These are phyloP conservation scores for Amphimedon queenslandica DNA, from an alignment of 37 sponge, comb jelly and placozoan species.

Conservation along the genomic window DNA sequence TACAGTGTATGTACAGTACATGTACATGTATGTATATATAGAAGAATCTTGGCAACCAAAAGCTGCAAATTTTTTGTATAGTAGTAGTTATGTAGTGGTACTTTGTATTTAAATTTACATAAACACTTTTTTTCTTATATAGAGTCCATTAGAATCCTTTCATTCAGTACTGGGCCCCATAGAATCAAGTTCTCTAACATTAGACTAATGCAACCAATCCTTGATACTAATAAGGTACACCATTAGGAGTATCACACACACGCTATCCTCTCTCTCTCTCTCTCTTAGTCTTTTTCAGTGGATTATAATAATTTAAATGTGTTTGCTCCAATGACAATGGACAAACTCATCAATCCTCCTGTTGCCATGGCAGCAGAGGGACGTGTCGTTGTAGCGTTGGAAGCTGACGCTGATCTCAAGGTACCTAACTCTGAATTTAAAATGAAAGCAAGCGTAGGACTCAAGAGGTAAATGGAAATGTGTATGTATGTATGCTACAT, in stretches of 20 bases:
- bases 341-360: background rate
- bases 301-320: background rate
- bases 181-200: slow-evolving; percentile 7
- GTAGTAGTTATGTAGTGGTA: too few species aligned
- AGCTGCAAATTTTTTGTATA: too few species aligned
- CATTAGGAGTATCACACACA: background rate
- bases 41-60: too few species aligned
- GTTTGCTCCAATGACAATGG: background rate
- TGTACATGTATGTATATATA: too few species aligned
- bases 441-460: slow-evolving; percentile 1
- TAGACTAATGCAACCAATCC: background rate
- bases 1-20: slow-evolving; percentile 1
- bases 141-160: slow-evolving; percentile 5
- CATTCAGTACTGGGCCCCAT: background rate
- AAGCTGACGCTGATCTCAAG: background rate
- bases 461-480: background rate
- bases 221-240: background rate
- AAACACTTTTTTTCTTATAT: background rate
- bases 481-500: background rate
- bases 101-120: background rate
- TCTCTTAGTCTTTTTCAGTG: background rate
- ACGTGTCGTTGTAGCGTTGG: background rate
- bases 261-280: background rate
- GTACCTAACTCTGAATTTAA: background rate
- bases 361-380: background rate